These are phyloP conservation scores for Nomada fabriciana DNA, from an alignment of 2,888 invertebrate species.

Conservation along the genomic window DNA sequence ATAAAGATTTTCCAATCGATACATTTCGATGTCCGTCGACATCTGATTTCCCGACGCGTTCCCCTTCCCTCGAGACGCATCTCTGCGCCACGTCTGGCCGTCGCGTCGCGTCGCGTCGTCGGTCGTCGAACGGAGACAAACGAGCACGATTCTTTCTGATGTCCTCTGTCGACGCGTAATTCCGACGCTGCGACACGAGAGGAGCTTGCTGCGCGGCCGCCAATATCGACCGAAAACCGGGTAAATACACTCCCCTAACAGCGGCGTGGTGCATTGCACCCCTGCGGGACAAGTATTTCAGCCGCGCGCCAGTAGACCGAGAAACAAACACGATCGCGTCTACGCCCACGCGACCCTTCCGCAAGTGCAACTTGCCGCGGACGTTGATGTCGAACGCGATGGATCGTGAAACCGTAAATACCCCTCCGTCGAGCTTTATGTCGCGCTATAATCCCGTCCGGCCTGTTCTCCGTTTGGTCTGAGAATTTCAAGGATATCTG, in stretches of 20 bases:
- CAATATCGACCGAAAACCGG: constrained; percentile 70
- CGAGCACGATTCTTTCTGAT: constrained; percentile 39
- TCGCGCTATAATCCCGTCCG: constrained; percentile 18
- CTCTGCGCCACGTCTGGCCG: background rate
- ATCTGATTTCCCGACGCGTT: constrained; percentile 33
- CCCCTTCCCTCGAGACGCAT: background rate
- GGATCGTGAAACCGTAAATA: constrained; percentile 41
- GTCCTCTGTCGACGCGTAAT: constrained; percentile 53
- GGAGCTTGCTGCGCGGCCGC: constrained; percentile 35
- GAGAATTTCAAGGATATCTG: constrained; percentile 3
- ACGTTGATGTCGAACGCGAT: constrained; percentile 31
- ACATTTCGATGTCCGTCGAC: constrained; percentile 26
- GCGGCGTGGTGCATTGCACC: constrained; percentile 55
- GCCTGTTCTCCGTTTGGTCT: constrained; percentile 9
- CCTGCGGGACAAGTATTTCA: constrained; percentile 54
- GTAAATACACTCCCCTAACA: constrained; percentile 63
- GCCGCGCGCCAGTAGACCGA: constrained; percentile 47
- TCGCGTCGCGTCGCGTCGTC: background rate
- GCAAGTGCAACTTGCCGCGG: constrained; percentile 27
- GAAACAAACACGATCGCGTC: constrained; percentile 59
- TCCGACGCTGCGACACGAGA: constrained; percentile 58
- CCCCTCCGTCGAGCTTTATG: constrained; percentile 33
- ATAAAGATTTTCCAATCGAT: constrained; percentile 43
- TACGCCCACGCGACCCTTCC: constrained; percentile 18
- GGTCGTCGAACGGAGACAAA: constrained; percentile 17